Base-by-base conservation (phyloP, 2,113 vertebrate species). In the Antennarius striatus region DNA sequence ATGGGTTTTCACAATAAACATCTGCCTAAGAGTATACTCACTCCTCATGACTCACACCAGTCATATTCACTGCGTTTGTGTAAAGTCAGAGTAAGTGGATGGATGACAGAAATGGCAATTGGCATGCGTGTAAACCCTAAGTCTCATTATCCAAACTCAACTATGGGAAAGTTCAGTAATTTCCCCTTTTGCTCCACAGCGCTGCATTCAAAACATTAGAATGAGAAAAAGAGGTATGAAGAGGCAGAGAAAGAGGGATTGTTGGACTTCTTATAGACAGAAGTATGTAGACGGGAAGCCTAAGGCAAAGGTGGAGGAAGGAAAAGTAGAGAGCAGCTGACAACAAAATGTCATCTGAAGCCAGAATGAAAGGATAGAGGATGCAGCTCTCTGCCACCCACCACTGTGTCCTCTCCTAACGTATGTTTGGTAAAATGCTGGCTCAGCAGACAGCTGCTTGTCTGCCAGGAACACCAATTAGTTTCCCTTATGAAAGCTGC, bases 211-310 rank as follows among this genome's bases (percentile, higher is more conserved):
- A 80, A 43, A 81, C 53, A 79, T 71, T 61, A 55, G 47, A 61
- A 66, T 73, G 71, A 61, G 67, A 43, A 50, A 65, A 51, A 71
- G 75, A 81, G 43, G 81, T 32, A 51, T 42, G 81, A 65, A 71
- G 56, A 79, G 71, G 57, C 58, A 72, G 67, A 50, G 43, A 39
- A 42, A 56, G 51, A 48, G 54, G 61, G 75, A 87, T 84, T 77
- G 69, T 75, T 83, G 59, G 82, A 84, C 71, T 75, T 76, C 68
- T 40, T 71, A 63, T 65, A 69, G 43, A 71, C 49, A 84, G 59
- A 71, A 43, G 60, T 54, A 75, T 40, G 39, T 12, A 1, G 45
- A 47, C 3, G 14, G 14, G 45, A 15, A 47, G 45, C 3, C 9
- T 45, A 13, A 47, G 14, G 14, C 42, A 53, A 47, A 68, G 59